These are phyloP conservation scores for Rhabdomys pumilio DNA, from an alignment of 2,797 vertebrate genomes.

Conservation along the genomic window DNA sequence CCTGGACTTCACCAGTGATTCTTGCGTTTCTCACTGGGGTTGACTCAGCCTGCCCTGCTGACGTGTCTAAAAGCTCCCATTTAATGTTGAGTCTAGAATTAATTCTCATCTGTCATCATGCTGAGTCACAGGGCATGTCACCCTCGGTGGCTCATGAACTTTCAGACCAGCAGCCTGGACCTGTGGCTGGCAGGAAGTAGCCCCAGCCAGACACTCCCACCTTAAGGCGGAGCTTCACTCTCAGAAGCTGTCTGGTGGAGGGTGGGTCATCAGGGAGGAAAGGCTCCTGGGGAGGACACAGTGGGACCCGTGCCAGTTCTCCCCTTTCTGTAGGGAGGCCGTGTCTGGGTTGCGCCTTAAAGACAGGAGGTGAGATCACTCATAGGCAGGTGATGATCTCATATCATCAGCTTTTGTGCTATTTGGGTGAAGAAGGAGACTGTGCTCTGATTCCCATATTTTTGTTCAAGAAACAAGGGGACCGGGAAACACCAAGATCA, in stretches of 20 bases:
- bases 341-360: neutral
- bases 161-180: neutral
- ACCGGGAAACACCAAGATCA: neutral
- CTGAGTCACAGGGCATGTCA: slow-evolving; percentile 66
- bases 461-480: neutral
- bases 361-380: slow-evolving; percentile 34
- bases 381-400: neutral
- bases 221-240: slow-evolving; percentile 12
- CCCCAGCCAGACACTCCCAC: slow-evolving; percentile 66
- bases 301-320: neutral
- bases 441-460: neutral
- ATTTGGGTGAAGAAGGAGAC: neutral
- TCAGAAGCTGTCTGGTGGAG: slow-evolving; percentile 5
- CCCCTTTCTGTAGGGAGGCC: neutral
- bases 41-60: neutral
- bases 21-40: slow-evolving; percentile 53
- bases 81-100: neutral
- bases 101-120: neutral
- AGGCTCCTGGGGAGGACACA: no score
- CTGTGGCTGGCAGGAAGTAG: slow-evolving; percentile 45
- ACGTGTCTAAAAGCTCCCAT: slow-evolving; percentile 63
- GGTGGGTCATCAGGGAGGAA: slow-evolving; percentile 22
- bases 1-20: slow-evolving; percentile 52
- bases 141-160: neutral
- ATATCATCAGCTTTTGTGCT: slow-evolving; percentile 4